Evolutionary conservation across 2,113 vertebrate species (phyloP), one percentile per base, ranked within the genome.

Genomic region (Scomber japonicus): DNA sequence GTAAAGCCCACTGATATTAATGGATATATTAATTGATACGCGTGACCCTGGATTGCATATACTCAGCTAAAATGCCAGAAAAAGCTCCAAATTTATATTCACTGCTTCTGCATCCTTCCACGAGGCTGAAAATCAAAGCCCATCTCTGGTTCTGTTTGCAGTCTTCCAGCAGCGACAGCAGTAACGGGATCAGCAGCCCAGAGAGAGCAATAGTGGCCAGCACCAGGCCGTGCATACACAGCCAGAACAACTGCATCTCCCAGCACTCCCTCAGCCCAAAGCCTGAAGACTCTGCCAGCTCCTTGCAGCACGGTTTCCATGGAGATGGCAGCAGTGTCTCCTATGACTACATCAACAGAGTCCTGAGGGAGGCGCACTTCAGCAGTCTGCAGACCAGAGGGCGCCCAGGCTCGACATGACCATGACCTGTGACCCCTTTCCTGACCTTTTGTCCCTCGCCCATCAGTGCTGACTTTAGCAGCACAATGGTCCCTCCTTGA

Each of bases 351-450:
- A 98, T 99, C 95, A 99, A 99, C 95, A 97, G 97, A 95, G 96
- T 98, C 92, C 94, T 99, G 95, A 96, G 95, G 93, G 98, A 99
- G 93, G 98, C 98, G 44, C 98, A 99, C 89, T 99, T 99, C 75
- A 97, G 96, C 86, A 99, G 98, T 94, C 93, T 99, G 86, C 97
- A 97, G 94, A 97, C 94, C 89, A 97, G 97, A 78, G 96, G 95
- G 62, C 96, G 95, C 75, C 96, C 96, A 6, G 93, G 93, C 62
- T 90, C 91, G 1, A 94, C 94, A 75, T 96, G 94, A 95, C 87
- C 30, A 4, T 54, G 69, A 84, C 76, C 93, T 60, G 65, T 3
- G 45, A 79, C 53, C 93, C 1, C 75, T 94, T 94, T 91, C 94
- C 96, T 95, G 88, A 92, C 66, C 92, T 90, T 56, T 76, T n/a